These are phyloP conservation scores for Oceanodroma tethys DNA, from an alignment of 2,113 vertebrate species.

Conservation along the genomic window DNA sequence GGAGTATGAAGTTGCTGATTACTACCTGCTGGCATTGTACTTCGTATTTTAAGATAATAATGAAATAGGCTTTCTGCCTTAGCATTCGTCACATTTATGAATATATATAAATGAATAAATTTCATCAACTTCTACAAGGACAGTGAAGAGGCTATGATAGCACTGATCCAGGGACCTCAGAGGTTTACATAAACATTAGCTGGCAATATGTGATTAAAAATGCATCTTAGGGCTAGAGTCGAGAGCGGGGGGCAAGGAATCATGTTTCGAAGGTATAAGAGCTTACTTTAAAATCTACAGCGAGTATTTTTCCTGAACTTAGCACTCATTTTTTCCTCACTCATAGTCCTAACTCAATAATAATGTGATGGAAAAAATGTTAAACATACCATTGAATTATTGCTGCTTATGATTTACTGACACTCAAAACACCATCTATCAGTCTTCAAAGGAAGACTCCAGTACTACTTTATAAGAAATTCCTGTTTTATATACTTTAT, in stretches of 20 bases:
- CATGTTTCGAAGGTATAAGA: background rate
- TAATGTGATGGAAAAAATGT: background rate
- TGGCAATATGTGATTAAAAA: background rate
- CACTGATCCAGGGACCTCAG: background rate
- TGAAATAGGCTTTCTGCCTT: background rate
- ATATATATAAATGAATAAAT: background rate
- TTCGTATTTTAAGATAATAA: background rate
- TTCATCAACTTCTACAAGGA: background rate
- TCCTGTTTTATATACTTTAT: background rate
- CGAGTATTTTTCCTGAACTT: background rate
- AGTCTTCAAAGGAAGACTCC: background rate
- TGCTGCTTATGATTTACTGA: background rate
- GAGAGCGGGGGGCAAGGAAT: accelerated
- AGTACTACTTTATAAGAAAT: background rate
- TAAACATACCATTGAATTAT: background rate
- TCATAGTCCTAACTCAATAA: background rate
- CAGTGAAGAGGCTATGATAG: background rate
- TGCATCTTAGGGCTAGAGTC: background rate
- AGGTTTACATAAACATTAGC: background rate
- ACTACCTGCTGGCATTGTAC: background rate
- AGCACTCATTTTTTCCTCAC: background rate
- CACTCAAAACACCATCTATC: background rate
- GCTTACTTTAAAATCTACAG: background rate
- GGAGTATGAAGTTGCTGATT: background rate
- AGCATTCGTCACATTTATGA: background rate